Conservation (phyloP, 1,140 invertebrate genomes). For the Rhopalosiphum padi region DNA sequence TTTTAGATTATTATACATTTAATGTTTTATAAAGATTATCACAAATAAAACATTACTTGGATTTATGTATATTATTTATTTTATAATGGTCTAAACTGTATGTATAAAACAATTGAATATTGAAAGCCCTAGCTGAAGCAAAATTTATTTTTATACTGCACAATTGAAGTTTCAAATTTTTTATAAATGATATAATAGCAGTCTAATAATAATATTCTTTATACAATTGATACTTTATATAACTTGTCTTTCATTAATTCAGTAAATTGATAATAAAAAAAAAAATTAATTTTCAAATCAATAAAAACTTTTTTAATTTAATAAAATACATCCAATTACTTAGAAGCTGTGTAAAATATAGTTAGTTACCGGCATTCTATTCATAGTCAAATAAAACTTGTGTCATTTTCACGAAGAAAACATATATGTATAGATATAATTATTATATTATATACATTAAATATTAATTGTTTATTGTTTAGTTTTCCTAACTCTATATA, state of each 20-base stretch:
- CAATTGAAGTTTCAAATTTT: not conserved
- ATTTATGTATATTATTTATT: not conserved
- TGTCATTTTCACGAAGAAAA: not conserved
- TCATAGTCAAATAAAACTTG: not conserved
- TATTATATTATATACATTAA: not conserved
- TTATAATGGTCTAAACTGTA: not conserved
- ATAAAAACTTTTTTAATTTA: not conserved
- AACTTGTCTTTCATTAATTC: not conserved
- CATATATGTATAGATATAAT: not conserved
- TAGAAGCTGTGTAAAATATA: not conserved
- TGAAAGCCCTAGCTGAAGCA: not conserved
- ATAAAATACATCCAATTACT: not conserved
- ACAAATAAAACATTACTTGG: not conserved
- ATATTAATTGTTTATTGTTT: not conserved
- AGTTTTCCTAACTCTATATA: conserved; percentile 16
- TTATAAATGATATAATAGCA: not conserved
- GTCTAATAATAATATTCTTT: not conserved
- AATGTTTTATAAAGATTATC: not conserved
- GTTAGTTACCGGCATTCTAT: not conserved
- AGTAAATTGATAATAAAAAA: not conserved
- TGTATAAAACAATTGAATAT: not conserved
- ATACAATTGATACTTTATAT: not conserved
- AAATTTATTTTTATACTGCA: not conserved
- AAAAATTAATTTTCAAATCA: not conserved
- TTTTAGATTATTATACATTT: not conserved